These are phyloP conservation scores for Hephaestus fuliginosus DNA, from an alignment of 2,797 vertebrate genomes.

Conservation along the genomic window DNA sequence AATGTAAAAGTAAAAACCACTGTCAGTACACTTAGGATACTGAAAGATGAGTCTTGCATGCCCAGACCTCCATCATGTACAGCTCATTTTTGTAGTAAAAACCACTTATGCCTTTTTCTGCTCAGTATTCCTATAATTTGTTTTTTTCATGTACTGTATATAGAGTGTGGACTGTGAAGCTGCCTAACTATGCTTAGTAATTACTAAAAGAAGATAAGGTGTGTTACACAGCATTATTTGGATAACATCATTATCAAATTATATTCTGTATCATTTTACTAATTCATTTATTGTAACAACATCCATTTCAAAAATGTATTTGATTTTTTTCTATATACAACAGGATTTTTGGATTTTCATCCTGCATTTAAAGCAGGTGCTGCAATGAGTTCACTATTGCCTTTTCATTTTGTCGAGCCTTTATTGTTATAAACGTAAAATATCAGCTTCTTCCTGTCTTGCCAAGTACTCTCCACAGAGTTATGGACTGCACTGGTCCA, in stretches of 20 bases:
- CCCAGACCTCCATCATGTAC: slow-evolving; percentile 19
- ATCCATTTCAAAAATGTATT: neutral
- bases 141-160: neutral
- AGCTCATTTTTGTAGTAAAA: neutral
- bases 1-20: slow-evolving; percentile 1
- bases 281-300: neutral
- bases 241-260: neutral
- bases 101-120: slow-evolving; percentile 4
- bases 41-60: neutral
- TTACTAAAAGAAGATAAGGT: neutral
- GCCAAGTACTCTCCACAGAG: slow-evolving; percentile 62
- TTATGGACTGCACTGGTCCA: slow-evolving; percentile 58
- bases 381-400: slow-evolving; percentile 11
- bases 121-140: neutral
- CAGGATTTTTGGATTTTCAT: neutral
- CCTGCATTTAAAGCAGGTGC: slow-evolving; percentile 12
- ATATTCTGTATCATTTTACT: neutral
- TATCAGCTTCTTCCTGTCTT: slow-evolving; percentile 48
- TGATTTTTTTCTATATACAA: neutral
- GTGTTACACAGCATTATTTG: neutral
- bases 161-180: neutral
- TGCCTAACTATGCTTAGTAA: neutral
- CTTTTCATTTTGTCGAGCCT: slow-evolving; percentile 32
- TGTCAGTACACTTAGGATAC: neutral
- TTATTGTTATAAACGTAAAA: slow-evolving; percentile 59